Conservation (phyloP, 2,797 vertebrate species). For the Danio kyathit region DNA sequence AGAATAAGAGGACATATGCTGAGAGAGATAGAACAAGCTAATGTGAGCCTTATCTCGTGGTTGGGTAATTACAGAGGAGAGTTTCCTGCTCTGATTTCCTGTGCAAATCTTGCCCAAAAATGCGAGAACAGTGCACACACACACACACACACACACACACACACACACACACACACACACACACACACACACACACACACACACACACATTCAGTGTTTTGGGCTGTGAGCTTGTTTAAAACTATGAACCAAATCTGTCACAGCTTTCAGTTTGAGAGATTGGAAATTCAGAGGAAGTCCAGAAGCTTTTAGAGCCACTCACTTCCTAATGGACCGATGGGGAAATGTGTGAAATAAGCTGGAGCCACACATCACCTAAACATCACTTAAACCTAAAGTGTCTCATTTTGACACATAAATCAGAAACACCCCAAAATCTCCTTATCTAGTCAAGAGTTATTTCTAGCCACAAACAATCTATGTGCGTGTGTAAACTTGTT, state of each 20-base stretch:
- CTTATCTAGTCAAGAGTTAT: too few species aligned
- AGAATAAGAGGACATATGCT: conserved; percentile 23
- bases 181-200: too few species aligned
- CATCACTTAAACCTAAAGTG: background rate
- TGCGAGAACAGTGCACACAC: background rate
- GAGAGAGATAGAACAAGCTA: background rate
- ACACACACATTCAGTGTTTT: background rate
- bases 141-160: background rate
- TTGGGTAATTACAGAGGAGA: conserved; percentile 24
- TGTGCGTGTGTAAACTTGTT: too few species aligned
- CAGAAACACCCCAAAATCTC: background rate
- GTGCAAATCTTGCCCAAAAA: conserved; percentile 8
- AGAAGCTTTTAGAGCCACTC: conserved; percentile 13
- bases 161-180: background rate
- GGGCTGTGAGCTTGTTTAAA: conserved; percentile 2
- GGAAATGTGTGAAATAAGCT: conserved; percentile 5
- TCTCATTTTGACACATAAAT: background rate
- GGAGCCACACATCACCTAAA: conserved; percentile 16
- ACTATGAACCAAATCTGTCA: conserved; percentile 7
- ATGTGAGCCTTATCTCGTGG: conserved; percentile 19
- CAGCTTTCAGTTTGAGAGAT: background rate
- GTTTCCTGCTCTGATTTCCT: conserved; percentile 22
- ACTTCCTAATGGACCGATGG: conserved; percentile 22
- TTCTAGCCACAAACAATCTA: too few species aligned
- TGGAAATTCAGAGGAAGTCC: conserved; percentile 3